These are phyloP conservation scores for Elephantulus edwardii DNA, from an alignment of 2,113 vertebrate genomes.

Conservation along the genomic window DNA sequence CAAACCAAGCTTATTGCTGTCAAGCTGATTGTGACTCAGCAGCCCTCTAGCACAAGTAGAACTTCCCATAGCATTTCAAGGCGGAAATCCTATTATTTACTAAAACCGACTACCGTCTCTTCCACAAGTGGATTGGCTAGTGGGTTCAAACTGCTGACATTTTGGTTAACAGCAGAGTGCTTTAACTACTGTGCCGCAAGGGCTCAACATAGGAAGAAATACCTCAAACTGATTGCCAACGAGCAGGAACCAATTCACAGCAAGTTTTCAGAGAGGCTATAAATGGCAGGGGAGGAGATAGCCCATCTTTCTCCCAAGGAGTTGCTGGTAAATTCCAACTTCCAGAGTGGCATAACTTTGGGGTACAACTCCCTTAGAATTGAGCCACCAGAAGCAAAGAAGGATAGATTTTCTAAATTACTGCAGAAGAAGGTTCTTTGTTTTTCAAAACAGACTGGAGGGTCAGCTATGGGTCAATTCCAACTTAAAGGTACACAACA, in stretches of 20 bases:
- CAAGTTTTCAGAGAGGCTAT: no score
- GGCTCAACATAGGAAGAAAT: neutral
- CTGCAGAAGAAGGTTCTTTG: neutral
- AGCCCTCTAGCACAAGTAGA: neutral
- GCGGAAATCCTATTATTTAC: neutral
- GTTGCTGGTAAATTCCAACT: no score
- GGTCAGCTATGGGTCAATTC: no score
- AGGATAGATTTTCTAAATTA: neutral
- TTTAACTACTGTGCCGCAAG: neutral
- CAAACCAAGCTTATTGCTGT: neutral
- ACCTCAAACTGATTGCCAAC: no score
- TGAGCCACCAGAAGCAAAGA: no score
- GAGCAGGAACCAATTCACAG: no score
- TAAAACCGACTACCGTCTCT: neutral
- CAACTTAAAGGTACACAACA: neutral
- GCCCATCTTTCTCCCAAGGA: no score
- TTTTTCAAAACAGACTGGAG: neutral
- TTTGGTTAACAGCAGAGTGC: neutral
- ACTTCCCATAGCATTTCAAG: neutral
- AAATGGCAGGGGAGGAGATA: no score
- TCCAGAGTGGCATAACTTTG: no score
- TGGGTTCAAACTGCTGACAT: neutral
- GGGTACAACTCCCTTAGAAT: no score
- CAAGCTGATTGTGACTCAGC: no score
- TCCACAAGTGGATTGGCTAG: neutral